A percentile compares a stretch with the other conserved stretches of the same genome.
phyloP scores from a whole-genome alignment of 2,888 invertebrate species.

The Amphipyra berbera region DNA sequence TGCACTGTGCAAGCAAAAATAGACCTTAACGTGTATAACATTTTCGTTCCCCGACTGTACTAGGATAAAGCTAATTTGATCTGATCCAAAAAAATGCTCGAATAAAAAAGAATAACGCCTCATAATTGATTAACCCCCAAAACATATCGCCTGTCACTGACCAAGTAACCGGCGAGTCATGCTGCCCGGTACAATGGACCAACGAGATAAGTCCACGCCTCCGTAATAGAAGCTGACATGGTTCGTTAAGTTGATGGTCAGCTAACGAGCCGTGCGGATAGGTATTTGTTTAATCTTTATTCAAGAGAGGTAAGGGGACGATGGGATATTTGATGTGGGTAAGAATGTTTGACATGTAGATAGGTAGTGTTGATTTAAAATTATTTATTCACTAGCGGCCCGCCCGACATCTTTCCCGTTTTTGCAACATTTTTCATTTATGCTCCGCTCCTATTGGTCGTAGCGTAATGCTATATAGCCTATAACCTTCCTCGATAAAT shows the following conservation, averaged over 20 bases:
- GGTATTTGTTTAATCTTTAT: constrained; percentile 26
- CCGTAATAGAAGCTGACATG: constrained; percentile 17
- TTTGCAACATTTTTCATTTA: no score
- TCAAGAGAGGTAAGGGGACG: neutral
- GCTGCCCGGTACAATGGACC: constrained; percentile 1
- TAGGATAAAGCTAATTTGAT: neutral
- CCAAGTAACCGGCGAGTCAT: constrained; percentile 16
- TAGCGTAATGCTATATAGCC: no score
- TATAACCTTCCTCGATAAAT: no score
- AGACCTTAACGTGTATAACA: no score
- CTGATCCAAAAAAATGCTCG: no score
- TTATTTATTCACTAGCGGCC: no score
- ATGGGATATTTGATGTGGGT: neutral
- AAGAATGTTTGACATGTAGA: neutral
- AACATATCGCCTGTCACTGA: constrained; percentile 6
- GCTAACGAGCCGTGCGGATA: constrained; percentile 42
- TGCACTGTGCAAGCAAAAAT: no score
- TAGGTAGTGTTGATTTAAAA: no score
- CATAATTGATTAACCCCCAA: constrained; percentile 1
- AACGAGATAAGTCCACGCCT: constrained; percentile 9
- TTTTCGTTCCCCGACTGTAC: no score
- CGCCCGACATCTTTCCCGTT: no score
- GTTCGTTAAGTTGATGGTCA: constrained; percentile 32
- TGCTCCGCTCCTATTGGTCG: no score
- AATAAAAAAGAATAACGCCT: no score